A percentile compares a stretch with the other conserved stretches of the same genome.
phyloP scores from a whole-genome alignment of 1,140 invertebrate genomes.

The Aricia agestis region DNA sequence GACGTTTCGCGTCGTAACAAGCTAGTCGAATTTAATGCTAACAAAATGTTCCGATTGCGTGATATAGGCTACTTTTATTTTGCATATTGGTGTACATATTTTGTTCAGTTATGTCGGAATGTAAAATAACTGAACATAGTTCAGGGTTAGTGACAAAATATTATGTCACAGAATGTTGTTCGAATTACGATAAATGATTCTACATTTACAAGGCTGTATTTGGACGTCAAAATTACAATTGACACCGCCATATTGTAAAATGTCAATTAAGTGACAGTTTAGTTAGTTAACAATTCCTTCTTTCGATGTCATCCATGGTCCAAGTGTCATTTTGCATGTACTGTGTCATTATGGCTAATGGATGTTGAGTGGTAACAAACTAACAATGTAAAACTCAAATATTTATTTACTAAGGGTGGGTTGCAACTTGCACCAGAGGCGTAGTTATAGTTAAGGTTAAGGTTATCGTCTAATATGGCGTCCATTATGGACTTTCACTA shows the following conservation, averaged over 20 bases:
- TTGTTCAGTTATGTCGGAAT: conserved; percentile 22
- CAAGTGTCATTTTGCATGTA: no score
- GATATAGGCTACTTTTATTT: conserved; percentile 63
- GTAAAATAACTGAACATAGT: background rate
- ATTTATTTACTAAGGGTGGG: no score
- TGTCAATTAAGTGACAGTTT: background rate
- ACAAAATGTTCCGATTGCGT: conserved; percentile 71
- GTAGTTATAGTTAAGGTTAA: no score
- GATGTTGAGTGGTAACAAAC: no score
- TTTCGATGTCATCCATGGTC: no score
- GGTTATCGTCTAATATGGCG: no score
- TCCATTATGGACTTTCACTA: no score
- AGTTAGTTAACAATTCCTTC: no score
- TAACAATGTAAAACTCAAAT: no score
- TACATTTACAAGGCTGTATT: background rate
- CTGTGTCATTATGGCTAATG: no score
- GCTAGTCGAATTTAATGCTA: conserved; percentile 60
- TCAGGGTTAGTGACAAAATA: conserved; percentile 27
- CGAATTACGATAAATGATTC: background rate
- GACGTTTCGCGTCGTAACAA: conserved; percentile 31
- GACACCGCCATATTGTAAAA: background rate
- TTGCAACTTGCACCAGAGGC: no score
- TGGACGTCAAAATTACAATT: no score
- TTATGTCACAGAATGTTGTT: conserved; percentile 5
- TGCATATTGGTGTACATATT: conserved; percentile 66